These are phyloP conservation scores for Trichoplusia ni DNA, from an alignment of 1,140 invertebrate species.

Conservation along the genomic window DNA sequence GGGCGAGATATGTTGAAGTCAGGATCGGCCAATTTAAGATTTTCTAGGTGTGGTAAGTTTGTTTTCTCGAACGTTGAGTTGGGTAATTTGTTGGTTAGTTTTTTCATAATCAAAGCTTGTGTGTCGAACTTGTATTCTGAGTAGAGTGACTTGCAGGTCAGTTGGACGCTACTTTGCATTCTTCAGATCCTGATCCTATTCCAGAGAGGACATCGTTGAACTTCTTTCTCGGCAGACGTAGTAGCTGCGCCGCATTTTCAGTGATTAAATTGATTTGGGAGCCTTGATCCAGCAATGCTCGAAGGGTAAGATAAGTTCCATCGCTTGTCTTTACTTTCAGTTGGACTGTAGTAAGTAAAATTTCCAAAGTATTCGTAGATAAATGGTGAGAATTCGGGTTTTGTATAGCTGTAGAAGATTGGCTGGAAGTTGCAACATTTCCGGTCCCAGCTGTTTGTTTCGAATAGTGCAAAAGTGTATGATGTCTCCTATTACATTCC, in stretches of 20 bases:
- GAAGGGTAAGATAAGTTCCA: not conserved
- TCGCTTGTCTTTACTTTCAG: not conserved
- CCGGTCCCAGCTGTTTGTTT: not conserved
- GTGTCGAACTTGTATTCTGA: not conserved
- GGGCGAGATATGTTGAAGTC: conserved; percentile 22
- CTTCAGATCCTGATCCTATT: not conserved
- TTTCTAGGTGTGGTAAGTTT: conserved; percentile 18
- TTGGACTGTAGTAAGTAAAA: not conserved
- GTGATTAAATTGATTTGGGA: not conserved
- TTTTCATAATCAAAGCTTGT: not conserved
- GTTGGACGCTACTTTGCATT: not conserved
- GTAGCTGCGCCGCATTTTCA: not conserved
- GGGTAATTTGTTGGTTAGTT: not conserved
- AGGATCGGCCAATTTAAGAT: conserved; percentile 29
- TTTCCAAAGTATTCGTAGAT: not conserved
- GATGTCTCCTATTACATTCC: not conserved
- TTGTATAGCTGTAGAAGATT: not conserved
- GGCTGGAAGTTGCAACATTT: not conserved
- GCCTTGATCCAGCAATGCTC: no score
- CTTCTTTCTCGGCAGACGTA: not conserved
- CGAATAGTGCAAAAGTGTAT: not conserved
- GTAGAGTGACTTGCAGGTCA: not conserved
- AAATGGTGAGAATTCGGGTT: not conserved
- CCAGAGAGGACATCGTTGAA: not conserved
- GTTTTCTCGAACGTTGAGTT: not conserved